phyloP scores from a whole-genome alignment of 2,113 vertebrate species.

The Oxyruncus cristatus region DNA sequence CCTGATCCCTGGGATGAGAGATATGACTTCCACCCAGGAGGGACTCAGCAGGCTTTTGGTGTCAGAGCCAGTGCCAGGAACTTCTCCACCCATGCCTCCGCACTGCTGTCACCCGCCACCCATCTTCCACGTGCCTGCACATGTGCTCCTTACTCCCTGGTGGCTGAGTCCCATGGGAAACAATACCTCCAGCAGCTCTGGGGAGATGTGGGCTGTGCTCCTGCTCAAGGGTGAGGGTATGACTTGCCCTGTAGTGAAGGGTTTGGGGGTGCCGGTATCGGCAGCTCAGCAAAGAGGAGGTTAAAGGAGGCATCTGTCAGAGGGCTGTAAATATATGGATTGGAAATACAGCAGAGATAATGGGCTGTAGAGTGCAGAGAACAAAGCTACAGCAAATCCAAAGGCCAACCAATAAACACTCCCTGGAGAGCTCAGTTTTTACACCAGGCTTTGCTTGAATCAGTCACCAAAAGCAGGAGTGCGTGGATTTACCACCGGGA shows the following conservation, averaged over 20 bases:
- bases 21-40: fast-evolving
- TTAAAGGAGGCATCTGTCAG: background rate
- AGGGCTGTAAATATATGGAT: background rate
- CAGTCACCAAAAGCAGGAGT: background rate
- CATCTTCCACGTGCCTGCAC: background rate
- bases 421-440: background rate
- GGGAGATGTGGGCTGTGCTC: fast-evolving
- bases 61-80: background rate
- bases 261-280: fast-evolving
- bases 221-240: background rate
- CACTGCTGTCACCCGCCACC: fast-evolving
- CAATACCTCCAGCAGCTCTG: background rate
- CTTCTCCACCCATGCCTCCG: fast-evolving
- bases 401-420: background rate
- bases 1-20: background rate
- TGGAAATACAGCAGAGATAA: background rate
- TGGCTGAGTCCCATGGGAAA: background rate
- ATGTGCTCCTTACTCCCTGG: fast-evolving
- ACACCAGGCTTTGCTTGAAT: fast-evolving
- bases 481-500: background rate
- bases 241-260: fast-evolving
- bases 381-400: background rate
- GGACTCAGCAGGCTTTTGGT: background rate
- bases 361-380: fast-evolving
- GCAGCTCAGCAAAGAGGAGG: background rate